Conservation (phyloP, 2,797 vertebrate genomes). For the Eidolon dupreanum region DNA sequence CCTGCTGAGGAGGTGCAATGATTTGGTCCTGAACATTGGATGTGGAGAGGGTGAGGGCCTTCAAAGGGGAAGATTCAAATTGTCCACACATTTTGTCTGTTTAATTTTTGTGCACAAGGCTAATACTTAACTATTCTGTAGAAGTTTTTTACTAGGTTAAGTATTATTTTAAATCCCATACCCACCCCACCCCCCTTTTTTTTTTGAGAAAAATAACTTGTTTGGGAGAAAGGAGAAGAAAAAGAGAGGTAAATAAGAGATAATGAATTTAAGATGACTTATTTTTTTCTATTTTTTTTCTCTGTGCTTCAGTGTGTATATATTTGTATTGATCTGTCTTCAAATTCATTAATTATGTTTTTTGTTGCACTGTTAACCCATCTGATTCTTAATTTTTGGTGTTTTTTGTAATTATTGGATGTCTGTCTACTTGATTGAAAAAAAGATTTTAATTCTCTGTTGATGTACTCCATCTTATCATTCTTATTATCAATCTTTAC, state of each 20-base stretch:
- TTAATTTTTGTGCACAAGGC: background rate
- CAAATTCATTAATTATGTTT: slow-evolving; percentile 9
- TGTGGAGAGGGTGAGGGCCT: background rate
- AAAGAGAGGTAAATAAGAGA: background rate
- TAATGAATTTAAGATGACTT: slow-evolving; percentile 19
- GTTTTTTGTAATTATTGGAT: background rate
- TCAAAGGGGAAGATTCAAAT: background rate
- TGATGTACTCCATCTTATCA: background rate
- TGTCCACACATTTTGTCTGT: background rate
- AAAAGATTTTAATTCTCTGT: background rate
- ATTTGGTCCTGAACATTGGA: background rate
- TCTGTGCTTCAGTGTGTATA: background rate
- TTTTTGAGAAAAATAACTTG: background rate
- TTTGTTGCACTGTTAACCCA: background rate
- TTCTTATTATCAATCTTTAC: background rate
- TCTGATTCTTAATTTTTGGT: background rate
- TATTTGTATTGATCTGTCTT: background rate
- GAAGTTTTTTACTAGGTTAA: background rate
- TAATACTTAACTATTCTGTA: background rate
- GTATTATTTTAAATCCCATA: background rate
- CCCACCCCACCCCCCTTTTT: background rate
- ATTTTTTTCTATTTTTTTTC: slow-evolving; percentile 1
- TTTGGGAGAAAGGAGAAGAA: background rate
- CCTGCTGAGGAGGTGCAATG: too few relatives aligned
- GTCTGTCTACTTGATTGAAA: background rate